Conservation (phyloP, 2,888 invertebrate genomes). For the Pandemis cinnamomeana region DNA sequence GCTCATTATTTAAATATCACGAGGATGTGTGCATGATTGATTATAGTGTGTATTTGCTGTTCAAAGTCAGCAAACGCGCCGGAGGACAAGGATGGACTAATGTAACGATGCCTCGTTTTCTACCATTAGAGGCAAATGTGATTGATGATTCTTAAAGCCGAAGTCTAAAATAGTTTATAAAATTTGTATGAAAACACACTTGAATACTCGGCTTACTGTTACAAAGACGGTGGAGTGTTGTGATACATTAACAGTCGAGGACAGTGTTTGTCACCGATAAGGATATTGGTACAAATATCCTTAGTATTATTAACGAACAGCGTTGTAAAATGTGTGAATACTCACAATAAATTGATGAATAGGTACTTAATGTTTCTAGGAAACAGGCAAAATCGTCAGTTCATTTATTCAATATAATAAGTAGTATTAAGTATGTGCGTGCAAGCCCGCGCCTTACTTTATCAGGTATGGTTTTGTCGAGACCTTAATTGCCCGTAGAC, state of each 20-base stretch:
- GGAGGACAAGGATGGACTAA: neutral
- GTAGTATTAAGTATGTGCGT: neutral
- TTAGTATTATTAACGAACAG: neutral
- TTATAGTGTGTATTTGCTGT: neutral
- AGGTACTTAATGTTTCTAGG: conserved; percentile 2
- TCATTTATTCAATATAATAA: neutral
- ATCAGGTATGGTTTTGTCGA: neutral
- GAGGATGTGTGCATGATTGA: neutral
- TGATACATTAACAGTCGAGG: neutral
- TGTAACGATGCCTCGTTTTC: neutral
- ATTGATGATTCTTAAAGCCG: conserved; percentile 4
- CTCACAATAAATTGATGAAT: neutral
- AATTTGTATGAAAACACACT: neutral
- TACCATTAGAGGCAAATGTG: neutral
- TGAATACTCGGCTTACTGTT: neutral
- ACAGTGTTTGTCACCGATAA: neutral
- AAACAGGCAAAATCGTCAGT: conserved; percentile 10
- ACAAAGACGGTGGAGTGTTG: neutral
- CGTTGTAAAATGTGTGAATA: neutral
- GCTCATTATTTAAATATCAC: neutral
- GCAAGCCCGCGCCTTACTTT: neutral
- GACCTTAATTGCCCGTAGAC: neutral
- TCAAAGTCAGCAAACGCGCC: neutral
- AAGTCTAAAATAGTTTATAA: neutral
- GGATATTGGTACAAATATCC: neutral